These are phyloP conservation scores for Trachelus iudaicus DNA, from an alignment of 2,888 invertebrate genomes.

Conservation along the genomic window DNA sequence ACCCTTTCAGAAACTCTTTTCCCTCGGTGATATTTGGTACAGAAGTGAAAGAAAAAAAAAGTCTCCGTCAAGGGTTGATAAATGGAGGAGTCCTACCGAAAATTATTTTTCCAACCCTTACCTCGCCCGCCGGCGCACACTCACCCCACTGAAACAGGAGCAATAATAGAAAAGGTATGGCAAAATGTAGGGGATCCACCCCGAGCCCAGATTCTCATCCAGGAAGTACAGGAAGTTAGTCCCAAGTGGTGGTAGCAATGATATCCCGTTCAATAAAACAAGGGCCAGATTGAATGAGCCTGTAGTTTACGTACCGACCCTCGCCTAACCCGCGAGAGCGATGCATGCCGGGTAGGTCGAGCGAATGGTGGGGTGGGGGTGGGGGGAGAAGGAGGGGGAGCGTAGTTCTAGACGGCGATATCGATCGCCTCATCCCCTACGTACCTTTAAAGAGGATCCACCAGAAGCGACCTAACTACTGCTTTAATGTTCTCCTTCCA, in stretches of 20 bases:
- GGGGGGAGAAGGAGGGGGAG: too few species aligned
- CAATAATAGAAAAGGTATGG: not conserved
- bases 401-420: conserved; percentile 49
- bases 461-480: conserved; percentile 27
- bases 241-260: not conserved
- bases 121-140: too few species aligned
- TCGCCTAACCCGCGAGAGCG: conserved; percentile 19
- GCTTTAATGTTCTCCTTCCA: conserved; percentile 30
- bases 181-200: not conserved
- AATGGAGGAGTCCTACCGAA: not conserved
- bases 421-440: conserved; percentile 36
- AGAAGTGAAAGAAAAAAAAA: too few species aligned
- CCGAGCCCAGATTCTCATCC: not conserved
- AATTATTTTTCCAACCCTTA: too few species aligned
- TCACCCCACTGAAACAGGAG: too few species aligned
- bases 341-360: not conserved
- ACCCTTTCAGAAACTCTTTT: not conserved
- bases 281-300: conserved; percentile 40
- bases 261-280: conserved; percentile 42
- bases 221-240: not conserved
- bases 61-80: not conserved
- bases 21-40: not conserved
- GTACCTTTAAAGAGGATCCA: conserved; percentile 42
- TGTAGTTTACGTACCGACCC: conserved; percentile 10
- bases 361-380: not conserved